Evolutionary conservation across 2,797 vertebrate genomes (phyloP).

Genomic region (Philypnodon macrostomus): DNA sequence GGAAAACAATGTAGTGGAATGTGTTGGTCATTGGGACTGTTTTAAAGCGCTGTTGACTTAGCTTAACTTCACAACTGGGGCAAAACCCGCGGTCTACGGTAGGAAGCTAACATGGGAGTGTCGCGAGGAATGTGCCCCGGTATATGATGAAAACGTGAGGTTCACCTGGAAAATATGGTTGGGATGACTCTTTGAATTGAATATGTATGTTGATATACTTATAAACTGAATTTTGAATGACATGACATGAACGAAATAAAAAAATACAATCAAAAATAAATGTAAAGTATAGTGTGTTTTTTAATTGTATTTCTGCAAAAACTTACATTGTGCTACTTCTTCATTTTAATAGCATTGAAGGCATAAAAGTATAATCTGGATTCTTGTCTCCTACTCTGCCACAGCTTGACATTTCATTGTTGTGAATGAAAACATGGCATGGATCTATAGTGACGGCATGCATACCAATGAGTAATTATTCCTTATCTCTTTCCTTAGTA

Average conservation of each 20-base stretch:
- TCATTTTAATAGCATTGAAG: neutral
- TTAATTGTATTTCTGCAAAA: too few relatives aligned
- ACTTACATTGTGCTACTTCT: too few relatives aligned
- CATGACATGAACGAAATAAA: too few relatives aligned
- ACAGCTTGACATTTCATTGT: neutral
- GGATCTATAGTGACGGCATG: neutral
- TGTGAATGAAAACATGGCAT: neutral
- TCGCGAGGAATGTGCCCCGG: constrained; percentile 29
- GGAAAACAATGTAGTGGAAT: neutral
- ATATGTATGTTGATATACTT: too few relatives aligned
- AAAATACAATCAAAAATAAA: too few relatives aligned
- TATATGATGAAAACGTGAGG: constrained; percentile 34
- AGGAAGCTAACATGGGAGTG: constrained; percentile 20
- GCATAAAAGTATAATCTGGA: neutral
- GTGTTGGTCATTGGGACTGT: neutral
- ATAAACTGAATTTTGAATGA: too few relatives aligned
- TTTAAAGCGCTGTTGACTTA: neutral
- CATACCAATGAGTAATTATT: neutral
- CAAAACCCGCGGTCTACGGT: neutral
- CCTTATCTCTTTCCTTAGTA: neutral
- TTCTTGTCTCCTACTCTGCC: neutral
- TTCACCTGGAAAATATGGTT: constrained; percentile 16
- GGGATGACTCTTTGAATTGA: neutral
- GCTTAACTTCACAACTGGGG: neutral
- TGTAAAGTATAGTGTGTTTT: too few relatives aligned